Percentiles rank a stretch among this genome's conserved stretches.
Evolutionary conservation across 2,888 invertebrate species (phyloP).

Genomic region (Esperia sulphurella): DNA sequence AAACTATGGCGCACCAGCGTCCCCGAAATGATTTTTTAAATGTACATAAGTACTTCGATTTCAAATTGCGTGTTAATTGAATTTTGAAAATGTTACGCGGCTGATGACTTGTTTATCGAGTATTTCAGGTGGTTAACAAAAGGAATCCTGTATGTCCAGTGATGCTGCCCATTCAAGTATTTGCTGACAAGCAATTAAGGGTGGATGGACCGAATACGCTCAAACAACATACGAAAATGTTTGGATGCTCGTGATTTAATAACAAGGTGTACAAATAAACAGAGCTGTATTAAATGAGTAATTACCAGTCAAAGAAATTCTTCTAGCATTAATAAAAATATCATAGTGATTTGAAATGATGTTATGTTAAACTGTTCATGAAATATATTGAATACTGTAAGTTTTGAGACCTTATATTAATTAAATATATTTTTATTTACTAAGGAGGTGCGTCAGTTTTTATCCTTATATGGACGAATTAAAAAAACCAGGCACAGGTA

Average conservation of each 20-base stretch:
- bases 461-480: no score
- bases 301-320: no score
- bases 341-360: no score
- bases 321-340: no score
- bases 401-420: neutral
- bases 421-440: neutral
- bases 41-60: neutral
- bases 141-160: constrained; percentile 52
- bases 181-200: constrained; percentile 72
- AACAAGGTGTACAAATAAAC: no score
- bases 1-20: neutral
- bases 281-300: no score
- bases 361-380: no score
- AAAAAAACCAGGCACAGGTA: no score
- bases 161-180: constrained; percentile 65
- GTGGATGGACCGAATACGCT: constrained; percentile 33
- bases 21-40: neutral
- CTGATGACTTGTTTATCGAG: constrained; percentile 60
- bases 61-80: neutral
- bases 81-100: constrained; percentile 37
- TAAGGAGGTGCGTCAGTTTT: no score
- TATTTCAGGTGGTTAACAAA: constrained; percentile 53
- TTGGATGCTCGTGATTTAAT: neutral
- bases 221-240: constrained; percentile 29
- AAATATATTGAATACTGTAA: no score